Base-by-base conservation (phyloP, 2,888 invertebrate species). In the Cryptus armator region DNA sequence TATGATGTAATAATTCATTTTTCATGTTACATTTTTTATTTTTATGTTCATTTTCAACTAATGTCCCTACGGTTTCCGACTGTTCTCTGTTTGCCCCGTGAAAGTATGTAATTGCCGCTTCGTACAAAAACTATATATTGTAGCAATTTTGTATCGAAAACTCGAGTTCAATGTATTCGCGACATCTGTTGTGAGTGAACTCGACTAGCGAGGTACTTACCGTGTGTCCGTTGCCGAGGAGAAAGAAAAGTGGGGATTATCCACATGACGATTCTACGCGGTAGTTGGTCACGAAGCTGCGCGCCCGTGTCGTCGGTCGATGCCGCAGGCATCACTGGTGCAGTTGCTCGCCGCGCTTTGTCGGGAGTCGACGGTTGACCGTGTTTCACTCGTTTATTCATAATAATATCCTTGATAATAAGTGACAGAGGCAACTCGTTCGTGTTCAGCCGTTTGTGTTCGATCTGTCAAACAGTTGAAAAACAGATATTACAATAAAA, bases 161-260 rank as follows among this genome's bases (percentile, higher is more conserved):
- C 48, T 32, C 48, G 62, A 29, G 37, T 19, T n/a, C n/a, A 46
- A 46, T 16, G 32, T 12, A n/a, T 48, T 16, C 12, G 59, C 72
- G 72, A 74, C 72, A 74, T 74, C 72, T 74, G 46, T 59, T 46
- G 24, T 4, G 9, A 9, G 16, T 46, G 46, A 74, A 24, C 59
- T 16, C 12, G 24, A 72, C 43, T 10, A 48, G n/a, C 19, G 62
- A 62, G 5, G 32, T 32, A 62, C 62, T 29, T 14, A 32, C 32
- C 62, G 62, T 4, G 32, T n/a, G 12, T 29, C 56, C 24, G 32
- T 48, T 12, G 32, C 32, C 32, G 62, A 14, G 29, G 19, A 14
- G 32, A n/a, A 29, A 14, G 32, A 32, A 29, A 62, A 14, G n/a
- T n/a, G 62, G 62, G 12, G 32, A 56, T 19, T 32, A 32, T 19